phyloP scores from a whole-genome alignment of 2,797 vertebrate species.

The Tenualosa thibaudeaui region DNA sequence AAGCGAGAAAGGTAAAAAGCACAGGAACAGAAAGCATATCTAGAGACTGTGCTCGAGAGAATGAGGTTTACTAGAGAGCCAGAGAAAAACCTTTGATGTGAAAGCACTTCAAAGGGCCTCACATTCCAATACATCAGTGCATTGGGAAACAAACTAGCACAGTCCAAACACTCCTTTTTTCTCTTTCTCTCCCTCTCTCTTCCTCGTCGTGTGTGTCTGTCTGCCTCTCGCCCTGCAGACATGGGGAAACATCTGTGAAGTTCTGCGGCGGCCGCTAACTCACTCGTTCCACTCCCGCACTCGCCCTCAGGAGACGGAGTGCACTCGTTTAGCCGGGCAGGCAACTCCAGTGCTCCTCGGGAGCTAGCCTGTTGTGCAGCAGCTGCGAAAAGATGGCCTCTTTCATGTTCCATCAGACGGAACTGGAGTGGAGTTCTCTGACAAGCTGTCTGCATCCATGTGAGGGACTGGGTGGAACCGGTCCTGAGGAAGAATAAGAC shows the following conservation, averaged over 20 bases:
- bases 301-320: background rate
- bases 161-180: background rate
- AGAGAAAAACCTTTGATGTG: background rate
- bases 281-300: background rate
- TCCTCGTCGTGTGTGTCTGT: background rate
- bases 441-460: background rate
- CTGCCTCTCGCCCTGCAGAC: background rate
- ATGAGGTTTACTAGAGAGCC: background rate
- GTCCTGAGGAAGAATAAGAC: background rate
- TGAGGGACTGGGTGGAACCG: background rate
- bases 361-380: background rate
- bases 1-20: background rate
- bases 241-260: background rate
- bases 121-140: slow-evolving; percentile 1
- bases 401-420: background rate
- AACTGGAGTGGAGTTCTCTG: background rate
- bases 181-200: background rate
- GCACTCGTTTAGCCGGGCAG: background rate
- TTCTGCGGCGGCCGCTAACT: background rate
- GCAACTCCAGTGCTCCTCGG: background rate
- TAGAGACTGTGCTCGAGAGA: background rate
- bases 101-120: background rate
- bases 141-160: slow-evolving; percentile 1
- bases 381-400: background rate
- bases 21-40: background rate